Evolutionary conservation across 2,888 invertebrate species (phyloP).

Genomic region (Chymomyza fuscimana): DNA sequence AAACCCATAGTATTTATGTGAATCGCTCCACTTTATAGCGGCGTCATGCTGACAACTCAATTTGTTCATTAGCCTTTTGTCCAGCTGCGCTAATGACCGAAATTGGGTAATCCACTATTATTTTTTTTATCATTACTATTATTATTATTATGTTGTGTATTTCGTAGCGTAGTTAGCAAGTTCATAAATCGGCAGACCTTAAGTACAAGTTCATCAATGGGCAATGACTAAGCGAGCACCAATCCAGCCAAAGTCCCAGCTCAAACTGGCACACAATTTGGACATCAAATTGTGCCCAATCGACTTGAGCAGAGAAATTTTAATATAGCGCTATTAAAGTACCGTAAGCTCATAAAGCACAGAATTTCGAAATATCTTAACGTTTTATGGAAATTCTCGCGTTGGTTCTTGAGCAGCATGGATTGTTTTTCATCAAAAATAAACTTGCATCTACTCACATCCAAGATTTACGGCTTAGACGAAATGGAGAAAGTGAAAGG

Average conservation of each 20-base stretch:
- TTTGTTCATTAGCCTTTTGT: slow-evolving; percentile 22
- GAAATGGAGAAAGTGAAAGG: slow-evolving; percentile 61
- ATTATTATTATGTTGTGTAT: background rate
- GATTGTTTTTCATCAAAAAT: background rate
- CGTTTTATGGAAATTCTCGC: background rate
- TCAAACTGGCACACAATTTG: background rate
- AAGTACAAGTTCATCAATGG: background rate
- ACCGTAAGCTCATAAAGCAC: slow-evolving; percentile 12
- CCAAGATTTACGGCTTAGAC: background rate
- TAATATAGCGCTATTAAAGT: slow-evolving; percentile 1
- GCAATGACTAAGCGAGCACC: background rate
- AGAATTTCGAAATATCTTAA: slow-evolving; percentile 22
- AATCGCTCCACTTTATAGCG: slow-evolving; percentile 1
- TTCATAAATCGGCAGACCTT: background rate
- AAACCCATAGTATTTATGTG: background rate
- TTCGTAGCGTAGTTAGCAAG: background rate
- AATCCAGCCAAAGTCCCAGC: background rate
- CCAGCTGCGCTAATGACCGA: slow-evolving; percentile 20
- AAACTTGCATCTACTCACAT: background rate
- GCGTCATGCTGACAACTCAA: slow-evolving; percentile 19
- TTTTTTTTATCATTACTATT: background rate
- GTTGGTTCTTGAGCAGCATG: background rate
- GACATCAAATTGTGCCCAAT: slow-evolving; percentile 38
- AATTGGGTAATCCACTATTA: slow-evolving; percentile 26
- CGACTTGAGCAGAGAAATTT: slow-evolving; percentile 19